Conservation (phyloP, 2,888 invertebrate genomes). For the Macroteleia sp. region DNA sequence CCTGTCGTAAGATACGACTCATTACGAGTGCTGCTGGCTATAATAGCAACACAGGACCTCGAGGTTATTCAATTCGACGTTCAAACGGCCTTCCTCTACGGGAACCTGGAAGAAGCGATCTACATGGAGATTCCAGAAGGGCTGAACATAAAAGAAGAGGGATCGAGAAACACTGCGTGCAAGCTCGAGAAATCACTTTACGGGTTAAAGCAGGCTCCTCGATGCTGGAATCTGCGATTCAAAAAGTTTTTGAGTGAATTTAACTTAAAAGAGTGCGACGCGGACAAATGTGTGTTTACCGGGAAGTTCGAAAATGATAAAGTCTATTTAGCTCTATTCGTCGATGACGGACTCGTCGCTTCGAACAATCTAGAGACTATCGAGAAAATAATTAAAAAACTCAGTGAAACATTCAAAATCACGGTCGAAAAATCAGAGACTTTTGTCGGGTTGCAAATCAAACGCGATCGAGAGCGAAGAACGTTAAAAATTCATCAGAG, state of each 20-base stretch:
- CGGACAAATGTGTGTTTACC: slow-evolving; percentile 33
- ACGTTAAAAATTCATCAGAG: slow-evolving; percentile 55
- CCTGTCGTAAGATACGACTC: slow-evolving; percentile 59
- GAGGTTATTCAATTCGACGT: slow-evolving; percentile 59
- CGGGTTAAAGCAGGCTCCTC: slow-evolving; percentile 43
- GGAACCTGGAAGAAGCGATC: slow-evolving; percentile 53
- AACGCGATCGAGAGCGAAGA: slow-evolving; percentile 19
- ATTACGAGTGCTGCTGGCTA: slow-evolving; percentile 50
- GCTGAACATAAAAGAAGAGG: slow-evolving; percentile 33
- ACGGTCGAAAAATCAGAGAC: slow-evolving; percentile 21
- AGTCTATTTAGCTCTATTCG: slow-evolving; percentile 35
- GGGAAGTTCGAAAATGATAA: slow-evolving; percentile 22
- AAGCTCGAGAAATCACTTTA: slow-evolving; percentile 34
- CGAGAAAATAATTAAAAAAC: slow-evolving; percentile 22
- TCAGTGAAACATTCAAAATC: slow-evolving; percentile 47
- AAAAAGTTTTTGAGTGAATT: slow-evolving; percentile 18
- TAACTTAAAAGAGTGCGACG: slow-evolving; percentile 25
- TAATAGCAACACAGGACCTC: slow-evolving; percentile 42
- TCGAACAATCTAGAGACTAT: slow-evolving; percentile 15
- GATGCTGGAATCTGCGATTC: slow-evolving; percentile 38
- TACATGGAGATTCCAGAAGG: slow-evolving; percentile 53
- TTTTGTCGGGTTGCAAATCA: slow-evolving; percentile 62
- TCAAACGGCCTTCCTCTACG: slow-evolving; percentile 61
- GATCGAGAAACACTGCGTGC: slow-evolving; percentile 28
- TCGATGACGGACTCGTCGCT: slow-evolving; percentile 34